Percentiles rank a stretch among this genome's conserved stretches.
phyloP scores from a whole-genome alignment of 2,888 invertebrate genomes.

The Calameuta idolon region DNA sequence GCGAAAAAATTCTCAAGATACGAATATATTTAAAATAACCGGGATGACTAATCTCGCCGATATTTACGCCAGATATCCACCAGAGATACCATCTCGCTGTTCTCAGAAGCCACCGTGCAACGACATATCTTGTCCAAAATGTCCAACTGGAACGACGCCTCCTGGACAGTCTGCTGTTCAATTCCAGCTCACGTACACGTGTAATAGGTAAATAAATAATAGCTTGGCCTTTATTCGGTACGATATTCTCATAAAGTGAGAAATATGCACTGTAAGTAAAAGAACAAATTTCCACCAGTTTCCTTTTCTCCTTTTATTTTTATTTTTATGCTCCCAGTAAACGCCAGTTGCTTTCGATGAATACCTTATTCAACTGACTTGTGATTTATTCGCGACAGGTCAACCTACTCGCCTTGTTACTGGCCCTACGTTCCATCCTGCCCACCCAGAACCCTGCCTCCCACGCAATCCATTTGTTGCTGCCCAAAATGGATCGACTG shows the following conservation, averaged over 20 bases:
- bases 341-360: not conserved
- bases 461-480: slow-evolving; percentile 30
- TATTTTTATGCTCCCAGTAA: not conserved
- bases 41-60: not conserved
- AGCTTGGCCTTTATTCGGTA: not conserved
- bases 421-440: slow-evolving; percentile 37
- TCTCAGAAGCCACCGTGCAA: slow-evolving; percentile 26
- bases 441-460: slow-evolving; percentile 20
- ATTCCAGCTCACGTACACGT: slow-evolving; percentile 45
- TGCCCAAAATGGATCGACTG: slow-evolving; percentile 43
- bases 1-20: not conserved
- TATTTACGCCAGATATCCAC: slow-evolving; percentile 29
- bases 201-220: slow-evolving; percentile 42
- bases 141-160: slow-evolving; percentile 30
- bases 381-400: slow-evolving; percentile 32
- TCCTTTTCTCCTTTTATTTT: slow-evolving; percentile 7
- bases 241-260: not conserved
- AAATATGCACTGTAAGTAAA: not conserved
- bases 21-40: not conserved
- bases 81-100: slow-evolving; percentile 39
- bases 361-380: not conserved
- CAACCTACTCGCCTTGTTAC: slow-evolving; percentile 46
- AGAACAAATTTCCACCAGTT: not conserved
- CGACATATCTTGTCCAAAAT: slow-evolving; percentile 33
- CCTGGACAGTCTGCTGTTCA: slow-evolving; percentile 37